These are phyloP conservation scores for Leucophenga montana DNA, from an alignment of 2,888 invertebrate species.

Conservation along the genomic window DNA sequence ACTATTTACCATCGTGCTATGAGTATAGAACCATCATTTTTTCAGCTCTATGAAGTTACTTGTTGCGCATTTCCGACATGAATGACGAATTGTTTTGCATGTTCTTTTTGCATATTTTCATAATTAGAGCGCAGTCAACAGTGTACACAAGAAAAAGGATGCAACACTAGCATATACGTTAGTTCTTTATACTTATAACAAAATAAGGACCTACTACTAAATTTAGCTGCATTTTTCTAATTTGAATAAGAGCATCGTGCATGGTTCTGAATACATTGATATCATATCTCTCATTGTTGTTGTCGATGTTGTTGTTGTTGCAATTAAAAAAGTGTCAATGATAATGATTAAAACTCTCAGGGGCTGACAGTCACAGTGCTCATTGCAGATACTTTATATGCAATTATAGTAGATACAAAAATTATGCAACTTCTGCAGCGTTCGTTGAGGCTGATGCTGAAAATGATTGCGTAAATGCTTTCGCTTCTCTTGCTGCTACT, in stretches of 20 bases:
- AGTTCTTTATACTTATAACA: neutral
- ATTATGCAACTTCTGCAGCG: too few species aligned
- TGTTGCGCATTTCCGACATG: slow-evolving; percentile 55
- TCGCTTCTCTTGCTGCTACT: neutral
- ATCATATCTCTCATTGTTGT: neutral
- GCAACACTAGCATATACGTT: neutral
- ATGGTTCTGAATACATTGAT: too few species aligned
- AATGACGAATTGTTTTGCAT: slow-evolving; percentile 28
- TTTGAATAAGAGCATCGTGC: neutral
- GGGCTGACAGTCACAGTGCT: too few species aligned
- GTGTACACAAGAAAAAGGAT: neutral
- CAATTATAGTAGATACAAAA: too few species aligned
- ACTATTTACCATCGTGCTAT: too few species aligned
- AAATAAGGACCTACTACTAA: neutral
- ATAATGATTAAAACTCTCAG: slow-evolving; percentile 34
- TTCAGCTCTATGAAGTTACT: neutral
- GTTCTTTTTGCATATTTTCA: slow-evolving; percentile 49
- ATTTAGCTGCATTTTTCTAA: neutral
- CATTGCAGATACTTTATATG: too few species aligned
- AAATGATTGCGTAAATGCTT: neutral
- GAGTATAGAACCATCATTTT: too few species aligned
- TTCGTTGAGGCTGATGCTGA: slow-evolving; percentile 26
- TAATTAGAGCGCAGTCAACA: slow-evolving; percentile 52
- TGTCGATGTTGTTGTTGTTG: neutral
- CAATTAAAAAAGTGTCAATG: slow-evolving; percentile 57